These are phyloP conservation scores for Dipodomys ordii DNA, from an alignment of 2,113 vertebrate genomes.

Conservation along the genomic window DNA sequence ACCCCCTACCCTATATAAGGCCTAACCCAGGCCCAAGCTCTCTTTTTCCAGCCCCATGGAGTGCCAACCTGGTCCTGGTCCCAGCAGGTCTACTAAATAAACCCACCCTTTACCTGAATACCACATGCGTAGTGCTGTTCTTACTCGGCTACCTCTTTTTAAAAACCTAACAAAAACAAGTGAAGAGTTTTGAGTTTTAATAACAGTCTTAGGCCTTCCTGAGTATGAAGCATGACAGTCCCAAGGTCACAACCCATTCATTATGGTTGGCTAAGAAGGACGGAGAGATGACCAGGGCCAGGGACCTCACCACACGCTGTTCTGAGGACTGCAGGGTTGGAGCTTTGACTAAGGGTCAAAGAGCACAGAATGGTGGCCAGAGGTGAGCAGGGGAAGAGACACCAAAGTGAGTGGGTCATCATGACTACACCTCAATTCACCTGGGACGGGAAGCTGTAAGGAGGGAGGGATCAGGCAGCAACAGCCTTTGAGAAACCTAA, in stretches of 20 bases:
- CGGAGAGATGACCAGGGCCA: background rate
- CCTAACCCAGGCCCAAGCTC: too few species aligned
- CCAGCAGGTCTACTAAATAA: too few species aligned
- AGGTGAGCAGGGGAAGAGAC: background rate
- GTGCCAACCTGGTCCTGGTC: too few species aligned
- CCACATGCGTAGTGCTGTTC: too few species aligned
- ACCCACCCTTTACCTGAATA: too few species aligned
- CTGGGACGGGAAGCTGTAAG: background rate
- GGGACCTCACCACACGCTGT: accelerated
- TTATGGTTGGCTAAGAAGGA: background rate
- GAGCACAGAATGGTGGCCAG: background rate
- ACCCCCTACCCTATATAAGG: too few species aligned
- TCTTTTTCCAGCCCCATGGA: too few species aligned
- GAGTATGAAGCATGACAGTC: background rate
- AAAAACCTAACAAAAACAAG: too few species aligned
- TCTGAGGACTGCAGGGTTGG: background rate
- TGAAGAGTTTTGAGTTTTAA: background rate
- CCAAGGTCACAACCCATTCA: background rate
- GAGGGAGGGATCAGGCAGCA: background rate
- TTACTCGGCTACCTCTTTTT: too few species aligned
- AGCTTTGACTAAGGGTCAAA: background rate
- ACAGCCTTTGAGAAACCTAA: background rate
- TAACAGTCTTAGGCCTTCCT: background rate
- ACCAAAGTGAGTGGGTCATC: background rate
- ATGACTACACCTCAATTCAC: background rate